Base-by-base conservation (phyloP, 2,113 vertebrate genomes). In the Callipepla californica region DNA sequence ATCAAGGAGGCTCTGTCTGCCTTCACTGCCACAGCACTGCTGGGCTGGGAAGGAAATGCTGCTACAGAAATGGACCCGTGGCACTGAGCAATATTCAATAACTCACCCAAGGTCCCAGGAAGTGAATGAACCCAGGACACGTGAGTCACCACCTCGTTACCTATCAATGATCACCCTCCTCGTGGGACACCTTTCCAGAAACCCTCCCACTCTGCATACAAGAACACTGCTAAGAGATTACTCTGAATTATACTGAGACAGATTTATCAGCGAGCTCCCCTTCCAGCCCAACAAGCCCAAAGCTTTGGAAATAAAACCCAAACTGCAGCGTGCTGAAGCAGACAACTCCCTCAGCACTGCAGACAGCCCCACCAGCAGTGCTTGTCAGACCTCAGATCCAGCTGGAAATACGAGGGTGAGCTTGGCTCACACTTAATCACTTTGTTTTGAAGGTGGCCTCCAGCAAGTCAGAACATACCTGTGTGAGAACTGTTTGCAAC, bases 21-120 rank as follows among this genome's bases (percentile, higher is more conserved):
- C 36, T 65, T 79, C 65, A 17, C 53, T 38, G 59, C 59, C 82
- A 73, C 80, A 50, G 76, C 17, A 9, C 51, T 87, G 59, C 90
- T 34, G 79, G 16, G 63, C 38, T 91, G 88, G 80, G 85, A 92
- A 80, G 88, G 80, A 95, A 96, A 93, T 57, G 83, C 57, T 89
- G 57, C 51, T 67, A 74, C 75, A 92, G 82, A 88, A 95, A 92
- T 69, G 94, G 91, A 93, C 94, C 78, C 85, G 89, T 90, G 55
- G 89, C 89, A 89, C 89, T 66, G 80, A 87, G 59, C 74, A 58
- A 69, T 69, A 80, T 76, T 77, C 81, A 93, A 73, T 79, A 85
- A 87, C 84, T 93, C 0, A 0, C 13, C 53, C 92, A 92, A 93
- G 84, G 95, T 92, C 84, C 85, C 70, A 90, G 89, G 91, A 96